A percentile compares a stretch with the other conserved stretches of the same genome.
phyloP scores from a whole-genome alignment of 2,113 vertebrate genomes.

The Aldabrachelys gigantea region DNA sequence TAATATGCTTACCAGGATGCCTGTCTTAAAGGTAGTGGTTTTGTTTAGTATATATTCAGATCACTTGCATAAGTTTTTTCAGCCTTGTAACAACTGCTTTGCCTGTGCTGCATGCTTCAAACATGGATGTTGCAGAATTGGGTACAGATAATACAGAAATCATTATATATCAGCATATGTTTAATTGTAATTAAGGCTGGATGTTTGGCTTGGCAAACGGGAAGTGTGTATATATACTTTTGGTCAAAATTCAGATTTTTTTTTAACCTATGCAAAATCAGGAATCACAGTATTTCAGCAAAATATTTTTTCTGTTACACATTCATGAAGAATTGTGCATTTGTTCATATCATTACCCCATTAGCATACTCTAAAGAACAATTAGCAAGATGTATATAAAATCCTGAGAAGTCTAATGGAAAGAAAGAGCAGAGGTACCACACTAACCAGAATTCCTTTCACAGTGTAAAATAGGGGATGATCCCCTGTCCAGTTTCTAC shows the following conservation, averaged over 20 bases:
- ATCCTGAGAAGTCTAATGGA: conserved; percentile 26
- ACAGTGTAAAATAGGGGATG: conserved; percentile 35
- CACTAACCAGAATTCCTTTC: conserved; percentile 46
- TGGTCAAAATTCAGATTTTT: not conserved
- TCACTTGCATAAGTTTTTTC: not conserved
- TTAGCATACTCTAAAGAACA: conserved; percentile 3
- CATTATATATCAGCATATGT: not conserved
- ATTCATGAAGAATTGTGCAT: conserved; percentile 36
- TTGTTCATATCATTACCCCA: conserved; percentile 55
- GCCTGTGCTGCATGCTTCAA: not conserved
- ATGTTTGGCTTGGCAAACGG: not conserved
- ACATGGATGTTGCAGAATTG: not conserved
- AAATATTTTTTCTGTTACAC: conserved; percentile 60
- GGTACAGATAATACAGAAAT: not conserved
- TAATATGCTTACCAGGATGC: not conserved
- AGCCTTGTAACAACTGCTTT: not conserved
- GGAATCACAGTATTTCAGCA: not conserved
- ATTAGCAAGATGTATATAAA: conserved; percentile 35
- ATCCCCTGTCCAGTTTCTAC: conserved; percentile 44
- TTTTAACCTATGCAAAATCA: not conserved
- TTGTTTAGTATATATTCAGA: conserved; percentile 14
- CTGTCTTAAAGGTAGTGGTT: not conserved
- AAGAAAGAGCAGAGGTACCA: not conserved
- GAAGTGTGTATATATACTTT: not conserved
- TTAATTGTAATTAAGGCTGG: conserved; percentile 5